Conservation (phyloP, 2,888 invertebrate species). For the Epinotia demarniana region DNA sequence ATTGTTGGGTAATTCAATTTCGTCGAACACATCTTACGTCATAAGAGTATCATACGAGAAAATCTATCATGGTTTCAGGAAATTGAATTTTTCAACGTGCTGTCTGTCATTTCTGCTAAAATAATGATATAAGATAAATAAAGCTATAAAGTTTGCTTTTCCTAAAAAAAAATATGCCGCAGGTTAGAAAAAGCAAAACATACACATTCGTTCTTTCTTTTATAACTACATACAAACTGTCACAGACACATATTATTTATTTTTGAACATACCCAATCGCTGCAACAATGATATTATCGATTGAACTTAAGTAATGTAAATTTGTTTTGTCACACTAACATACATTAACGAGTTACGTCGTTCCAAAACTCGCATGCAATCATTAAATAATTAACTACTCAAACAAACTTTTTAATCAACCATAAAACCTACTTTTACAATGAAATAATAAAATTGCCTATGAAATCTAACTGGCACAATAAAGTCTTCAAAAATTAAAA, state of each 20-base stretch:
- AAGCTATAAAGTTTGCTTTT: background rate
- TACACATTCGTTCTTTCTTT: background rate
- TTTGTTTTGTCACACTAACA: background rate
- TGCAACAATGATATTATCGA: background rate
- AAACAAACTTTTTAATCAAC: slow-evolving; percentile 16
- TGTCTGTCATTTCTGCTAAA: background rate
- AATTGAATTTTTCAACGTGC: slow-evolving; percentile 6
- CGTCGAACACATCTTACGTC: slow-evolving; percentile 18
- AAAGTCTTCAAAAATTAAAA: slow-evolving; percentile 29
- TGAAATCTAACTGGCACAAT: slow-evolving; percentile 37
- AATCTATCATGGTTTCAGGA: slow-evolving; percentile 9
- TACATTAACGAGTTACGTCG: background rate
- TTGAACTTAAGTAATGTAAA: background rate
- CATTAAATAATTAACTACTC: slow-evolving; percentile 2
- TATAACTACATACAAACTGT: too few species aligned
- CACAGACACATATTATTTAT: background rate
- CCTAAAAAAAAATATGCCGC: background rate
- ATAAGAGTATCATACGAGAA: background rate
- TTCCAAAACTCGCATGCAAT: slow-evolving; percentile 3
- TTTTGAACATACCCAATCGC: slow-evolving; percentile 16
- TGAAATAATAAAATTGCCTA: slow-evolving; percentile 8
- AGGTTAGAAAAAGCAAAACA: background rate
- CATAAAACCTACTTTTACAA: background rate
- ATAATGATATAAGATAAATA: background rate
- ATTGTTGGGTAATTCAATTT: slow-evolving; percentile 10